Conservation (phyloP, 2,888 invertebrate genomes). For the Parnassius glacialis region DNA sequence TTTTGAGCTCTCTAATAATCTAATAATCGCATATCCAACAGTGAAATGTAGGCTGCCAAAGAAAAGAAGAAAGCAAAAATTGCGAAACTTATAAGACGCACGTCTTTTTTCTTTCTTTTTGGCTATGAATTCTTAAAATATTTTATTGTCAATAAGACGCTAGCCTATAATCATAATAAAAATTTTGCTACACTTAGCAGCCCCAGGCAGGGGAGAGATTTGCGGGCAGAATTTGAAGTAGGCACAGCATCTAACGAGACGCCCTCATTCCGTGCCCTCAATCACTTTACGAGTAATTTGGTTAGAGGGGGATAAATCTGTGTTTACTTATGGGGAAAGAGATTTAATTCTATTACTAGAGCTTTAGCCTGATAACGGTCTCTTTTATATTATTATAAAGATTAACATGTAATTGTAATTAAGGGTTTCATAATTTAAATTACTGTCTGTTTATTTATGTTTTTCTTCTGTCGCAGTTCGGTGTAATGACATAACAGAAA, state of each 20-base stretch:
- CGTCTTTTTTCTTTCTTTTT: no score
- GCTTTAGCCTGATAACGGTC: conserved; percentile 55
- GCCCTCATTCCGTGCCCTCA: conserved; percentile 56
- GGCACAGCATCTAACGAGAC: conserved; percentile 40
- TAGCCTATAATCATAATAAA: conserved; percentile 24
- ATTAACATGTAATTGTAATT: conserved; percentile 54
- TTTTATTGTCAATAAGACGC: conserved; percentile 2
- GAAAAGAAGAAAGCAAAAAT: no score
- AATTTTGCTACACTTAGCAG: conserved; percentile 23
- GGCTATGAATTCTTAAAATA: conserved; percentile 6
- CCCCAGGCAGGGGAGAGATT: conserved; percentile 33
- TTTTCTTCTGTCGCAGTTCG: no score
- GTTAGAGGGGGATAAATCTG: conserved; percentile 76
- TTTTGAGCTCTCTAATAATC: no score
- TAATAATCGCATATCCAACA: no score
- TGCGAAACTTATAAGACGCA: no score
- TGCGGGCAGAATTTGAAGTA: conserved; percentile 59
- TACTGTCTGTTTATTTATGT: not conserved
- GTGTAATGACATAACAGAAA: no score
- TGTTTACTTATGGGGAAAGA: conserved; percentile 59
- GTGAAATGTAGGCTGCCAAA: no score
- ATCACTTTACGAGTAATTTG: conserved; percentile 72
- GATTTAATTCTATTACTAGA: conserved; percentile 63
- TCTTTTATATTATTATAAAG: conserved; percentile 61
- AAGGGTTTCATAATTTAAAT: conserved; percentile 30